A percentile compares a stretch with the other conserved stretches of the same genome.
These are phyloP conservation scores for Pseudomugil tenellus DNA, from an alignment of 2,797 vertebrate genomes.

Conservation along the genomic window DNA sequence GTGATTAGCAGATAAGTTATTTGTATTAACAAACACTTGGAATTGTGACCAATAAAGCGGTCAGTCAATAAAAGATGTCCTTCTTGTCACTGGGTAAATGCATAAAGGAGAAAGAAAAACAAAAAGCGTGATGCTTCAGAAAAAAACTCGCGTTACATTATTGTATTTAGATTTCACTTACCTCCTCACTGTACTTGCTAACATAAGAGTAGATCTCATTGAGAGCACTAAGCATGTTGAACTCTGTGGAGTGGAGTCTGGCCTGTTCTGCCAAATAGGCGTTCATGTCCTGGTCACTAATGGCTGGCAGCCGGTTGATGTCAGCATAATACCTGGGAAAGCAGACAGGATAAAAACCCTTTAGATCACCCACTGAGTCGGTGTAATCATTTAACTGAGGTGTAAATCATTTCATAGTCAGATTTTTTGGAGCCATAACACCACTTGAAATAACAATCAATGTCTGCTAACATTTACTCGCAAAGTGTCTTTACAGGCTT, in stretches of 20 bases:
- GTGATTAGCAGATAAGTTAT: not conserved
- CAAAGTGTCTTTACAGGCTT: slow-evolving; percentile 39
- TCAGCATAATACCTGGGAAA: slow-evolving; percentile 95
- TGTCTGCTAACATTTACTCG: slow-evolving; percentile 18
- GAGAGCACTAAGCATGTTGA: slow-evolving; percentile 97
- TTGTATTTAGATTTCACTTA: slow-evolving; percentile 54
- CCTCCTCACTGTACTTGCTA: slow-evolving; percentile 99
- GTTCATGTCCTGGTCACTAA: slow-evolving; percentile 99
- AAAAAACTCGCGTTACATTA: too few species aligned
- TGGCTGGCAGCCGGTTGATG: slow-evolving; percentile 94
- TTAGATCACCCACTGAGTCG: slow-evolving; percentile 35
- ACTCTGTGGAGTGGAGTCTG: slow-evolving; percentile 92
- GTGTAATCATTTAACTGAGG: slow-evolving; percentile 24
- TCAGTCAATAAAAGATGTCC: not conserved
- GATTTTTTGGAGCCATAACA: slow-evolving; percentile 26
- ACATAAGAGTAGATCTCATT: slow-evolving; percentile 98
- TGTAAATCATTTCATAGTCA: slow-evolving; percentile 20
- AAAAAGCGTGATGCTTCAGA: not conserved
- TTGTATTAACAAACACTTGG: too few species aligned
- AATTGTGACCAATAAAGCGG: not conserved
- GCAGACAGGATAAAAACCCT: slow-evolving; percentile 29
- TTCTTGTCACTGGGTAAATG: not conserved
- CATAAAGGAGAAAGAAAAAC: not conserved
- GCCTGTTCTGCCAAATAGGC: slow-evolving; percentile 98
- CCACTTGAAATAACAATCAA: slow-evolving; percentile 37